Evolutionary conservation across 1,140 invertebrate species (phyloP).

Genomic region (roundworm (Caenorhabditis elegans)): DNA sequence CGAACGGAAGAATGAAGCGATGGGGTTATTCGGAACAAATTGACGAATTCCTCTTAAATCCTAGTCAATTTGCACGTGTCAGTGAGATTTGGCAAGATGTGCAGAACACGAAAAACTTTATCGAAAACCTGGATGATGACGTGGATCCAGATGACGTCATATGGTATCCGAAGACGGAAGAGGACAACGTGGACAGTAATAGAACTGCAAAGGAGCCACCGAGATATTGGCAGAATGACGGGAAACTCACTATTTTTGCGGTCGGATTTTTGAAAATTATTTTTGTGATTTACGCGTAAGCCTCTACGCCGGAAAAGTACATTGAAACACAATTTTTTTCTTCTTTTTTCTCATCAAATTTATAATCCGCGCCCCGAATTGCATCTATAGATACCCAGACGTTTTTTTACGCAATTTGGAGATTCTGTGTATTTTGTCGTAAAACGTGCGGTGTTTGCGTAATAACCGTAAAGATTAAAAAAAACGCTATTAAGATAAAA

Average conservation of each 20-base stretch:
- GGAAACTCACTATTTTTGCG: slow-evolving; percentile 31
- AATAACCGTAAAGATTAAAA: too few species aligned
- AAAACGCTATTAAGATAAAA: too few species aligned
- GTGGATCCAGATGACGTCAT: neutral
- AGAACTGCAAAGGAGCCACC: neutral
- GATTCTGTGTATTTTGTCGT: too few species aligned
- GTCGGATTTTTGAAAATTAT: neutral
- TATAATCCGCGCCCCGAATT: too few species aligned
- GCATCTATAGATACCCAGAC: too few species aligned
- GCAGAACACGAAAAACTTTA: neutral
- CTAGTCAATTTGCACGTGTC: neutral
- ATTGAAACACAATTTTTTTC: too few species aligned
- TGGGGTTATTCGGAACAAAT: slow-evolving; percentile 39
- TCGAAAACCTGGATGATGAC: neutral
- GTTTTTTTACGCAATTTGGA: too few species aligned
- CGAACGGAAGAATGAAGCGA: slow-evolving; percentile 46
- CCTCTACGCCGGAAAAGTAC: too few species aligned
- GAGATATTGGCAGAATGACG: slow-evolving; percentile 18
- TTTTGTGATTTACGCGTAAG: too few species aligned
- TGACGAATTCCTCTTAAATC: slow-evolving; percentile 4
- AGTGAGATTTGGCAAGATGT: neutral
- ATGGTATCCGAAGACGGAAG: neutral
- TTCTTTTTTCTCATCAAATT: too few species aligned
- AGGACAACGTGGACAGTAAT: neutral
- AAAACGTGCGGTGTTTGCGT: too few species aligned